A percentile compares a stretch with the other conserved stretches of the same genome.
These are phyloP conservation scores for Festucalex cinctus DNA, from an alignment of 2,113 vertebrate species.

Conservation along the genomic window DNA sequence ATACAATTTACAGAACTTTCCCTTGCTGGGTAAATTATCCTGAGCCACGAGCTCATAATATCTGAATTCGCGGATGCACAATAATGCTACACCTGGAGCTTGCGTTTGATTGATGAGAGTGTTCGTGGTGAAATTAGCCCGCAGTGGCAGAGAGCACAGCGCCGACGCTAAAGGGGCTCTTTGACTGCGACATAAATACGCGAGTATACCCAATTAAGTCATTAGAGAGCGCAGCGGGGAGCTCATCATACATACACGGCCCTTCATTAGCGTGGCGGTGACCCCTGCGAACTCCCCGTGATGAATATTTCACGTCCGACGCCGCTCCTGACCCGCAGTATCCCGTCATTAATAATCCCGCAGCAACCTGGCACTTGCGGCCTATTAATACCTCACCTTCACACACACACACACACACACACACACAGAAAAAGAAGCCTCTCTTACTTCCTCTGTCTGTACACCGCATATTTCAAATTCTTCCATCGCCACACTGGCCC, in stretches of 20 bases:
- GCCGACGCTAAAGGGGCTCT: conserved; percentile 37
- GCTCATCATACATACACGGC: conserved; percentile 49
- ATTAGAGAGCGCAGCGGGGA: conserved; percentile 50
- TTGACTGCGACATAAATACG: conserved; percentile 40
- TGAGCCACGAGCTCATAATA: conserved; percentile 1
- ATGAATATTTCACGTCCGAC: conserved; percentile 64
- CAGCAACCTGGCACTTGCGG: conserved; percentile 38
- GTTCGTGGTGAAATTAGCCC: conserved; percentile 37
- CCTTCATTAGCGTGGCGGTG: conserved; percentile 52
- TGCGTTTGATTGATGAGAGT: conserved; percentile 35
- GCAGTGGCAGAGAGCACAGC: conserved; percentile 19
- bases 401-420: conserved; percentile 9
- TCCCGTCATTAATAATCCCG: conserved; percentile 60
- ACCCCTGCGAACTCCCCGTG: conserved; percentile 47
- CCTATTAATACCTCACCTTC: conserved; percentile 48
- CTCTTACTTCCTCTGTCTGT: neutral
- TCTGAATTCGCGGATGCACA: conserved; percentile 10
- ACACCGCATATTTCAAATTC: conserved; percentile 22
- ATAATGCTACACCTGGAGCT: conserved; percentile 9
- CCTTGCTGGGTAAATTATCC: conserved; percentile 5
- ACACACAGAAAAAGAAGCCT: neutral
- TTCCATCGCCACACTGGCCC: conserved; percentile 39
- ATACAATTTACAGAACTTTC: conserved; percentile 9
- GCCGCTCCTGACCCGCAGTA: conserved; percentile 42
- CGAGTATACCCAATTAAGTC: conserved; percentile 44